phyloP scores from a whole-genome alignment of 2,797 vertebrate species.

The Gymnoscopelus braueri region DNA sequence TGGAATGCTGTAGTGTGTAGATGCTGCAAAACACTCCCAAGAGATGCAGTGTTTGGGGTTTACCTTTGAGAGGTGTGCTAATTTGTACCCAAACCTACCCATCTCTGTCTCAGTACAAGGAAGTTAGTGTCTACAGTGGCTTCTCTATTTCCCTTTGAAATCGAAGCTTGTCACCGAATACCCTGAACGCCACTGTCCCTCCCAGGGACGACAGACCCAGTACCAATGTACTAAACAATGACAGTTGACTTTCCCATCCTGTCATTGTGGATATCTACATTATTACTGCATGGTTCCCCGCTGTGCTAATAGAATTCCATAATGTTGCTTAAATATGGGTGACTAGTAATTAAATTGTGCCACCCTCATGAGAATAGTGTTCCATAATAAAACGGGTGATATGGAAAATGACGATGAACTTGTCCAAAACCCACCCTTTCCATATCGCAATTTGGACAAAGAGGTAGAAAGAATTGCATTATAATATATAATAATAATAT shows the following conservation, averaged over 20 bases:
- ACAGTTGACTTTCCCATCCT: slow-evolving; percentile 66
- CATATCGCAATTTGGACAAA: neutral
- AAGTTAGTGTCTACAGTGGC: slow-evolving; percentile 45
- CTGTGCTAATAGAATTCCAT: neutral
- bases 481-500: too few relatives aligned
- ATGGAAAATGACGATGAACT: slow-evolving; percentile 10
- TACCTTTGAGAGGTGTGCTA: slow-evolving; percentile 8
- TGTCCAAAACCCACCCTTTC: slow-evolving; percentile 19
- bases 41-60: slow-evolving; percentile 20
- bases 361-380: slow-evolving; percentile 33
- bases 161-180: slow-evolving; percentile 72
- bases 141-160: slow-evolving; percentile 77
- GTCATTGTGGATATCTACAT: slow-evolving; percentile 34
- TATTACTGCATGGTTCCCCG: slow-evolving; percentile 33
- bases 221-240: slow-evolving; percentile 64
- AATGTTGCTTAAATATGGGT: neutral
- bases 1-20: neutral
- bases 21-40: slow-evolving; percentile 10
- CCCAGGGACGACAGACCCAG: slow-evolving; percentile 50
- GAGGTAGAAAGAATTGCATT: too few relatives aligned
- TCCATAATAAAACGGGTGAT: slow-evolving; percentile 27
- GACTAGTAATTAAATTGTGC: slow-evolving; percentile 48
- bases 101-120: slow-evolving; percentile 58
- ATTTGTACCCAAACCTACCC: slow-evolving; percentile 28
- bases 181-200: slow-evolving; percentile 44